Evolutionary conservation across 2,113 vertebrate species (phyloP).

Genomic region (Numenius arquata): DNA sequence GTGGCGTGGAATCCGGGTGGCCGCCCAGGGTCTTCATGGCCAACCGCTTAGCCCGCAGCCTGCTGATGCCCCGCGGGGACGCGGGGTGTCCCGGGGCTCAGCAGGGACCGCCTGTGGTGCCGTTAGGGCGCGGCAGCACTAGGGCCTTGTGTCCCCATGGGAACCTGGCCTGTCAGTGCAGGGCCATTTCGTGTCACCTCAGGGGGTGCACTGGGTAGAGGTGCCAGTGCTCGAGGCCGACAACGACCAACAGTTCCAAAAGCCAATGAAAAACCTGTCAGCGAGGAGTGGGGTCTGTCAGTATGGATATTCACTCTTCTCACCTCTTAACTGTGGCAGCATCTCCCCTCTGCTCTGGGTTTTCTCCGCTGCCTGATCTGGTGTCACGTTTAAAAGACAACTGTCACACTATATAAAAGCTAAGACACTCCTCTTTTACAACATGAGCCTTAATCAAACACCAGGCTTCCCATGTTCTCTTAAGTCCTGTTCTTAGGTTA

Average conservation of each 20-base stretch:
- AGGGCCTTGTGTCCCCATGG: rapidly evolving
- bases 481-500: background rate
- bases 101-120: rapidly evolving
- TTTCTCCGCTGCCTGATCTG: too few relatives aligned
- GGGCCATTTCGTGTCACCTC: background rate
- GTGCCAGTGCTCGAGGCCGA: rapidly evolving
- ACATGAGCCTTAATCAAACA: background rate
- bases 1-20: background rate
- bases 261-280: too few relatives aligned
- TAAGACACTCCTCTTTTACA: background rate
- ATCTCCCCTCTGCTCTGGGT: rapidly evolving
- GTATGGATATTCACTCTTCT: rapidly evolving
- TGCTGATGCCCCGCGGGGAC: rapidly evolving
- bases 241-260: too few relatives aligned
- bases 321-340: rapidly evolving
- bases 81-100: rapidly evolving
- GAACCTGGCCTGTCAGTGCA: rapidly evolving
- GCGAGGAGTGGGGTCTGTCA: rapidly evolving
- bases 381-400: rapidly evolving
- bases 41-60: rapidly evolving
- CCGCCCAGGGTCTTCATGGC: rapidly evolving
- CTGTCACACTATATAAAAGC: rapidly evolving
- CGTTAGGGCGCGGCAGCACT: rapidly evolving
- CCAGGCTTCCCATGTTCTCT: rapidly evolving
- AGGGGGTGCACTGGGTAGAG: rapidly evolving